A percentile compares a stretch with the other conserved stretches of the same genome.
These are phyloP conservation scores for Sipunculus nudus DNA, from an alignment of 2,888 invertebrate species.

Conservation along the genomic window DNA sequence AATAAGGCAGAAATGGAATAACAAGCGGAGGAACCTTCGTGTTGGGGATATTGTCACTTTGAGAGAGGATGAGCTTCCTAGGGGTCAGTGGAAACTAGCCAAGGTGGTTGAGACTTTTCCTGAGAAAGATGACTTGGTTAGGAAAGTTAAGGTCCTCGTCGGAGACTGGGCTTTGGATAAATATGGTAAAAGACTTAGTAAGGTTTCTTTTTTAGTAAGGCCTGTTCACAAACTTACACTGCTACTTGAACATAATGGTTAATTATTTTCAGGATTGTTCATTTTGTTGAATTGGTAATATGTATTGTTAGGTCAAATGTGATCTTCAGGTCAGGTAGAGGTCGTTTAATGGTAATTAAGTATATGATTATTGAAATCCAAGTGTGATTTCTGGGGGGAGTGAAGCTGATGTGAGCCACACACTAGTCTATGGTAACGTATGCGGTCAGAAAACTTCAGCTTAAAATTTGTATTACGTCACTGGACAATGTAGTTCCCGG, in stretches of 20 bases:
- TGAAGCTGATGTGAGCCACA: no score
- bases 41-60: conserved; percentile 28
- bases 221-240: conserved; percentile 20
- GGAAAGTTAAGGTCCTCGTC: conserved; percentile 24
- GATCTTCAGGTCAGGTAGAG: no score
- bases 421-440: no score
- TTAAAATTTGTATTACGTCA: no score
- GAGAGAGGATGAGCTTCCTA: conserved; percentile 17
- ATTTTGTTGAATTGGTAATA: no score
- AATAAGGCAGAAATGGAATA: conserved; percentile 16
- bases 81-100: conserved; percentile 20
- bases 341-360: no score
- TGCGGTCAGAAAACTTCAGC: no score
- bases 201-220: conserved; percentile 3
- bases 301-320: no score
- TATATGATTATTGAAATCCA: no score
- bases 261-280: no score
- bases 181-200: conserved; percentile 9
- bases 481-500: no score
- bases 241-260: conserved; percentile 5
- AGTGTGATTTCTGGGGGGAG: no score
- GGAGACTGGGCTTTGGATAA: conserved; percentile 7
- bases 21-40: conserved; percentile 31
- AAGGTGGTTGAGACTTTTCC: conserved; percentile 3
- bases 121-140: conserved; percentile 39